A percentile compares a stretch with the other conserved stretches of the same genome.
These are phyloP conservation scores for Galaxias olidus DNA, from an alignment of 2,797 vertebrate species.

Conservation along the genomic window DNA sequence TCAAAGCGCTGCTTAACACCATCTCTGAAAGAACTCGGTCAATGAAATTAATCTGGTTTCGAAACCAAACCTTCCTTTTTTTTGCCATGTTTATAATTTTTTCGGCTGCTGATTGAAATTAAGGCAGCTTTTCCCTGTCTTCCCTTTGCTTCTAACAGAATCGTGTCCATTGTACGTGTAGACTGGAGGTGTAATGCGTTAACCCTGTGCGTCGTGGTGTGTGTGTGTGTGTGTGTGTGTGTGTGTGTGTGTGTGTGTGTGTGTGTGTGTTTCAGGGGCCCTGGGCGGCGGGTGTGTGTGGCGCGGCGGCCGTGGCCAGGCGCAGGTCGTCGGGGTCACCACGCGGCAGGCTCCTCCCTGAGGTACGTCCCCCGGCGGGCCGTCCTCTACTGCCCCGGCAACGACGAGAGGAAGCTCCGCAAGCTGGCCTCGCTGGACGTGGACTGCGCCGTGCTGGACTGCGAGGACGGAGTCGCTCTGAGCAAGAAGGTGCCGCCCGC, in stretches of 20 bases:
- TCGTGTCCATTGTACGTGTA: no score
- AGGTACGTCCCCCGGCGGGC: constrained; percentile 90
- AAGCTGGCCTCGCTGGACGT: constrained; percentile 88
- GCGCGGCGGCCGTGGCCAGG: constrained; percentile 48
- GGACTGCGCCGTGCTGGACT: constrained; percentile 95
- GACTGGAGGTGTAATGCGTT: no score
- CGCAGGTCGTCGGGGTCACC: constrained; percentile 57
- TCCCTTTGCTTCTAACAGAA: no score
- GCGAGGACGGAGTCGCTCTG: constrained; percentile 94
- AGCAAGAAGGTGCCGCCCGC: constrained; percentile 86
- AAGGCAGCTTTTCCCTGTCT: no score
- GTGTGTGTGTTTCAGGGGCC: constrained; percentile 59
- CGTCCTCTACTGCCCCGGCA: constrained; percentile 93
- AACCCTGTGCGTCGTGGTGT: background rate
- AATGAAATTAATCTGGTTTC: no score
- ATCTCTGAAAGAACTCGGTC: no score
- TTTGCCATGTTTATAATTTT: no score
- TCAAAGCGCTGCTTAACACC: constrained; percentile 70
- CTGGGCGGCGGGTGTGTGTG: constrained; percentile 46
- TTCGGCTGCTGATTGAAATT: no score
- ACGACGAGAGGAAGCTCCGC: constrained; percentile 91
- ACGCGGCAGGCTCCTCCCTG: constrained; percentile 65
- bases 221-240: constrained; percentile 11
- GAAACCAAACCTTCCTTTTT: no score
- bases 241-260: constrained; percentile 32